phyloP scores from a whole-genome alignment of 2,113 vertebrate species.

The Gavialis gangeticus region DNA sequence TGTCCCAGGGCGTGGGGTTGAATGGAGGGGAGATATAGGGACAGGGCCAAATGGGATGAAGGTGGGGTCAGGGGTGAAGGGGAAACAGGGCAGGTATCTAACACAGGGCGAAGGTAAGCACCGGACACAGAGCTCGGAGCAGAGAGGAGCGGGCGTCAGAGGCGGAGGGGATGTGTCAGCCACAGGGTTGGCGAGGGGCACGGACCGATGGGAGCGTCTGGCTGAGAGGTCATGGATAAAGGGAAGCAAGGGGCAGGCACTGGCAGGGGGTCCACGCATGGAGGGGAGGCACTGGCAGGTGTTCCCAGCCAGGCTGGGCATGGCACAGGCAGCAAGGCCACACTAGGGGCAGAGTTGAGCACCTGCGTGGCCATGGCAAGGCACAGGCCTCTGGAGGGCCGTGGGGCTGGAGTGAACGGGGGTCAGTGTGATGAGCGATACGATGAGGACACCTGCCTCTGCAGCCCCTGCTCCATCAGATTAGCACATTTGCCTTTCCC shows the following conservation, averaged over 20 bases:
- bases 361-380: background rate
- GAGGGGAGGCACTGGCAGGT: too few relatives aligned
- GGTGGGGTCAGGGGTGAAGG: background rate
- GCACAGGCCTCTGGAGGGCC: background rate
- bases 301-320: rapidly evolving
- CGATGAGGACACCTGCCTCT: rapidly evolving
- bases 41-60: background rate
- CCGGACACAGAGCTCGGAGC: rapidly evolving
- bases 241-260: too few relatives aligned
- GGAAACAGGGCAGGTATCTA: too few relatives aligned
- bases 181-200: background rate
- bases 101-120: too few relatives aligned
- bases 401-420: background rate
- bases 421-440: background rate
- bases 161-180: too few relatives aligned
- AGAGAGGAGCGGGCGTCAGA: background rate
- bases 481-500: rapidly evolving
- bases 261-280: too few relatives aligned
- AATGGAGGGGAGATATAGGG: background rate
- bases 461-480: background rate
- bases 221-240: background rate
- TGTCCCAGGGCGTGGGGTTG: rapidly evolving
- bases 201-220: background rate
- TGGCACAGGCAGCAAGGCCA: rapidly evolving
- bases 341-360: background rate